A percentile compares a stretch with the other conserved stretches of the same genome.
Evolutionary conservation across 2,797 vertebrate species (phyloP).

Genomic region (Neosilurus mollespiculum): DNA sequence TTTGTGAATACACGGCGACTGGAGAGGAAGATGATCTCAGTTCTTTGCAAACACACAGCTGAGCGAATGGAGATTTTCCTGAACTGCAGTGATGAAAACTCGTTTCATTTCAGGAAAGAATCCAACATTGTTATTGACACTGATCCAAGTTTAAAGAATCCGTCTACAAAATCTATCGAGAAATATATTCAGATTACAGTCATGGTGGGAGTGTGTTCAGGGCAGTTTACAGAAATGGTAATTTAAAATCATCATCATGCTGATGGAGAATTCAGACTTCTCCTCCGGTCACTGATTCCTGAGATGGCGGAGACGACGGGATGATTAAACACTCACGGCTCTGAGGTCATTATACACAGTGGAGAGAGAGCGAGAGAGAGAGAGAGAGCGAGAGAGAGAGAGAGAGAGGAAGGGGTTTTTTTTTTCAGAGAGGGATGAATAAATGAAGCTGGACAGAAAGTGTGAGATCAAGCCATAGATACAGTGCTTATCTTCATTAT

Average conservation of each 20-base stretch:
- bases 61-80: neutral
- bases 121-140: neutral
- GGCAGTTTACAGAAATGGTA: too few relatives aligned
- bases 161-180: neutral
- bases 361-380: slow-evolving; percentile 1
- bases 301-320: neutral
- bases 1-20: neutral
- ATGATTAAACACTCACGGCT: slow-evolving; percentile 1
- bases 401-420: neutral
- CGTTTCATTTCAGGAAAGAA: neutral
- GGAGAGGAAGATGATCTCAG: neutral
- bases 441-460: too few relatives aligned
- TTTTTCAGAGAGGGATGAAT: neutral
- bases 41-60: neutral
- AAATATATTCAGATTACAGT: neutral
- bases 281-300: slow-evolving; percentile 4
- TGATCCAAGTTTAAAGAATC: neutral
- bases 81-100: neutral
- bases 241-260: neutral
- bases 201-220: neutral
- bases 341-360: slow-evolving; percentile 13
- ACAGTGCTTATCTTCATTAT: too few relatives aligned
- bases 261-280: neutral
- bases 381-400: neutral
- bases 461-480: too few relatives aligned